Evolutionary conservation across 2,888 invertebrate species (phyloP), one percentile per base, ranked within the genome.

Genomic region (Cataglyphis livida): DNA sequence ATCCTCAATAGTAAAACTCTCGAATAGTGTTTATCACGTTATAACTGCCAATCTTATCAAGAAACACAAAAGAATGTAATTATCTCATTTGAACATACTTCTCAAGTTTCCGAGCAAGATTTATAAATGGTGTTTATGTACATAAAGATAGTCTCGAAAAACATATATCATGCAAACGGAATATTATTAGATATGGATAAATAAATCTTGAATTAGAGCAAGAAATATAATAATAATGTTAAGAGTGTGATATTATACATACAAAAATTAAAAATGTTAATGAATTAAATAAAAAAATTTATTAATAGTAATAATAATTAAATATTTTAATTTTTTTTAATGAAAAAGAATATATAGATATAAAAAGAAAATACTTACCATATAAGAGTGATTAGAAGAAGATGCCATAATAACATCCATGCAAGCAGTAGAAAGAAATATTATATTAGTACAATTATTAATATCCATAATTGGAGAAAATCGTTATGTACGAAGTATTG

Each of bases 301-400:
- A 38, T 0, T 54, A 48, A 28, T 64, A 25, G 3, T 62, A 18
- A n/a, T 44, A 44, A 2, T 75, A 48, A 44, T 44, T 35, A 25
- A 68, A 35, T 28, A 18, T 5, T 32, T 28, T 41, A 64, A 51
- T 10, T 51, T 51, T 48, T 51, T 64, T 4, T 65, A 9, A 32
- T 6, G 32, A 44, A 66, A 32, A 32, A 6, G 6, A 32, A 57
- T 65, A 38, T 28, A 41, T 32, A 82, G 25, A 59, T 64, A 25
- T 68, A 54, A 70, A 78, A 74, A 79, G 65, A 82, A 70, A 82
- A 38, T 90, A 91, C 91, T 88, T 87, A 91, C 91, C 91, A 86
- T 74, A 79, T 84, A 70, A 85, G 21, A 76, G 54, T 38, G 51
- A 70, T 73, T 83, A 54, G 48, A 66, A 44, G 48, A 66, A 70